Conservation (phyloP, 2,113 vertebrate species). For the Pterocles burchelli region DNA sequence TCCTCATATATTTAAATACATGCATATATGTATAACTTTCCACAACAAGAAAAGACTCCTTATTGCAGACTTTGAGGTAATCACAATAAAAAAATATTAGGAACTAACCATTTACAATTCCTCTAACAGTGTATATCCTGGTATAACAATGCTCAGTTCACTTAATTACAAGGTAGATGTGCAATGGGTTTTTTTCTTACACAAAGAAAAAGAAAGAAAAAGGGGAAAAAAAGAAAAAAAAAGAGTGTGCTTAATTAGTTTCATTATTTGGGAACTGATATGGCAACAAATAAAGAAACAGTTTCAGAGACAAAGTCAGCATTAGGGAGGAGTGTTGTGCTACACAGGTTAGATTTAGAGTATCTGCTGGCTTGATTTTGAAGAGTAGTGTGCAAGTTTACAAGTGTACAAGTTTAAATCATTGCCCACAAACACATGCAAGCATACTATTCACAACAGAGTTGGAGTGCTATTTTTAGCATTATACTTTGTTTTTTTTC, state of each 20-base stretch:
- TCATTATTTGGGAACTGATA: neutral
- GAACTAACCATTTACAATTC: neutral
- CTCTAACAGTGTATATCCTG: neutral
- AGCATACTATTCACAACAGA: neutral
- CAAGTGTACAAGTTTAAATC: neutral
- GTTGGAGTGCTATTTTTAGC: neutral
- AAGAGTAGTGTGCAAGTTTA: neutral
- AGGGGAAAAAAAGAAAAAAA: neutral
- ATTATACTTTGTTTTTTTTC: neutral
- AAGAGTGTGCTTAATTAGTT: neutral
- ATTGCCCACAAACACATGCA: neutral
- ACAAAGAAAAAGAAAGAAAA: too few species aligned
- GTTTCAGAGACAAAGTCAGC: neutral
- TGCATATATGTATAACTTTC: neutral
- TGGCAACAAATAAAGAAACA: neutral
- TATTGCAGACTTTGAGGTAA: neutral
- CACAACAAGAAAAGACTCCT: neutral
- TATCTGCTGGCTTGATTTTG: neutral
- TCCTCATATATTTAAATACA: neutral
- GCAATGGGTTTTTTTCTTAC: neutral
- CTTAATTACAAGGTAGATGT: neutral
- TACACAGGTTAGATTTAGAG: neutral
- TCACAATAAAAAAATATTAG: neutral
- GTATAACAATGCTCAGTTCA: neutral
- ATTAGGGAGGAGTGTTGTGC: neutral